phyloP scores from a whole-genome alignment of 2,888 invertebrate genomes.

The Clusia tigrina region DNA sequence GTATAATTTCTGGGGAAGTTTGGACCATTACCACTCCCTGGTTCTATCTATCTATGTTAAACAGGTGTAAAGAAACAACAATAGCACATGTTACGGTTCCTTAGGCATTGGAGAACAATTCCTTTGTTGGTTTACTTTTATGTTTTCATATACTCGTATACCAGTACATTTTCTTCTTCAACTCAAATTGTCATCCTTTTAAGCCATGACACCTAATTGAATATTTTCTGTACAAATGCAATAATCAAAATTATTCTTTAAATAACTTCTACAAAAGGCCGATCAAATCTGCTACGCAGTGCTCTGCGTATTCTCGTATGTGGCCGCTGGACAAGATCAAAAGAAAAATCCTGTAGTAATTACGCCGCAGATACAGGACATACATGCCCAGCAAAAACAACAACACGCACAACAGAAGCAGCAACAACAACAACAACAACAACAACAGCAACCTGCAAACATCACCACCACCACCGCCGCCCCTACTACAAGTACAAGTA shows the following conservation, averaged over 20 bases:
- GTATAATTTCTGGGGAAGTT: no score
- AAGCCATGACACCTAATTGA: no score
- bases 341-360: conserved; percentile 66
- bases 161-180: not conserved
- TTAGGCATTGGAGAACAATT: no score
- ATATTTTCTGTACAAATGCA: not conserved
- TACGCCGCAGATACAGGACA: conserved; percentile 62
- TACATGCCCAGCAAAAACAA: conserved; percentile 60
- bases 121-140: no score
- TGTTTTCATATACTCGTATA: no score
- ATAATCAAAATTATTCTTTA: not conserved
- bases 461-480: conserved; percentile 12
- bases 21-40: no score
- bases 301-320: conserved; percentile 98
- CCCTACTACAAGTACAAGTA: conserved; percentile 26
- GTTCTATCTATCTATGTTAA: no score
- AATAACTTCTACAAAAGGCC: conserved; percentile 71
- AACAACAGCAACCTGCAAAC: not conserved
- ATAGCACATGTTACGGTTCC: no score
- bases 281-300: conserved; percentile 99
- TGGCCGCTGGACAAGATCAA: conserved; percentile 90
- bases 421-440: conserved; percentile 43
- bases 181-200: not conserved
- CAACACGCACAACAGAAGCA: conserved; percentile 49
- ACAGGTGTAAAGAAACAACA: no score